phyloP scores from a whole-genome alignment of 2,113 vertebrate species.

The Psephotus haematonotus region DNA sequence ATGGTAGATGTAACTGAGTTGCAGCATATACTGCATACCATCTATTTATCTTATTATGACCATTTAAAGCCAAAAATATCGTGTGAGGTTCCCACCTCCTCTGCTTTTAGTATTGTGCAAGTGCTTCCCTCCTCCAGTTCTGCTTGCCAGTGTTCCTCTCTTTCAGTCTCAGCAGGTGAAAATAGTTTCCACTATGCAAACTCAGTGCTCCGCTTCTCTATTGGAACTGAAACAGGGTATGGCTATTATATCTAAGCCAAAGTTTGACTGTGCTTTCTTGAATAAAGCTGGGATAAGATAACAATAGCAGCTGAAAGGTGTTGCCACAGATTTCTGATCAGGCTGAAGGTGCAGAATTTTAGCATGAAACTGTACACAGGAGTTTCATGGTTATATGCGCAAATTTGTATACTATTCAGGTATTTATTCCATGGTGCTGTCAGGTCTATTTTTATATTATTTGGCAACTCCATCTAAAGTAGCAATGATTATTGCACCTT shows the following conservation, averaged over 20 bases:
- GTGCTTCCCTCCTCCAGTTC: background rate
- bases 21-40: background rate
- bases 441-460: background rate
- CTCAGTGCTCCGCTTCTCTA: background rate
- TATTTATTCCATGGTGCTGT: background rate
- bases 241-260: background rate
- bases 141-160: background rate
- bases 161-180: conserved; percentile 30
- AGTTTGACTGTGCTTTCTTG: conserved; percentile 17
- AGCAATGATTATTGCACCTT: background rate
- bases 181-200: conserved; percentile 30
- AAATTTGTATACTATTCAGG: background rate
- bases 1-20: background rate
- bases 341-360: background rate
- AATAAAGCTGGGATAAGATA: background rate
- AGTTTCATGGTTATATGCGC: background rate
- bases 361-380: background rate
- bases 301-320: background rate
- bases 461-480: background rate
- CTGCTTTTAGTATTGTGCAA: background rate
- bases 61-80: background rate
- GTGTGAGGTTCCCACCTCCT: background rate
- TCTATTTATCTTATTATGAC: background rate
- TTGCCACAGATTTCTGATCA: background rate
- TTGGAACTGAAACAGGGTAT: conserved; percentile 26